A percentile compares a stretch with the other conserved stretches of the same genome.
phyloP scores from a whole-genome alignment of 2,797 vertebrate species.

The Silurus lanzhouensis region DNA sequence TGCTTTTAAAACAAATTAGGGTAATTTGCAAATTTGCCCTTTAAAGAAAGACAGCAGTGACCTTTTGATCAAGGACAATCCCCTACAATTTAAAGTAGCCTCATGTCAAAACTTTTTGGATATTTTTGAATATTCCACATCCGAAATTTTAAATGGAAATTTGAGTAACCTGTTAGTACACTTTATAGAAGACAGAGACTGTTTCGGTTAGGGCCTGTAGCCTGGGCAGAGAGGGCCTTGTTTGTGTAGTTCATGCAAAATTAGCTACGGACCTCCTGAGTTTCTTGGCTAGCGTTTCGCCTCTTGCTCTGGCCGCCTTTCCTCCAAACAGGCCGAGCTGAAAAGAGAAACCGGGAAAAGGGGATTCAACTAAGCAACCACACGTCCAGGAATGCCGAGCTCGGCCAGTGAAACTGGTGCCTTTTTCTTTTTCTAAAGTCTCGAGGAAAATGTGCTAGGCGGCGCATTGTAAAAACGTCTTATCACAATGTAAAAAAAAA shows the following conservation, averaged over 20 bases:
- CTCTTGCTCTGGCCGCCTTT: slow-evolving; percentile 56
- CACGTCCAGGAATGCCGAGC: slow-evolving; percentile 72
- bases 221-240: slow-evolving; percentile 39
- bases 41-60: not conserved
- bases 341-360: slow-evolving; percentile 63
- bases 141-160: not conserved
- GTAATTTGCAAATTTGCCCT: not conserved
- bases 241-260: slow-evolving; percentile 42
- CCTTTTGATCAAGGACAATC: slow-evolving; percentile 21
- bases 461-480: not conserved
- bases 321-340: slow-evolving; percentile 58
- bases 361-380: slow-evolving; percentile 74
- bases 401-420: slow-evolving; percentile 61
- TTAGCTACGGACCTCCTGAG: slow-evolving; percentile 47
- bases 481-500: not conserved
- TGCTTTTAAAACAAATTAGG: not conserved
- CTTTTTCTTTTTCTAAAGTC: slow-evolving; percentile 39
- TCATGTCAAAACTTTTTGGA: slow-evolving; percentile 6
- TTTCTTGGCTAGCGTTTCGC: slow-evolving; percentile 48
- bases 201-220: slow-evolving; percentile 19
- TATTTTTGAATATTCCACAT: slow-evolving; percentile 19
- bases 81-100: not conserved
- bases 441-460: not conserved
- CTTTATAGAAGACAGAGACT: slow-evolving; percentile 1
- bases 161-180: slow-evolving; percentile 9